These are phyloP conservation scores for Castor canadensis DNA, from an alignment of 2,113 vertebrate genomes.

Conservation along the genomic window DNA sequence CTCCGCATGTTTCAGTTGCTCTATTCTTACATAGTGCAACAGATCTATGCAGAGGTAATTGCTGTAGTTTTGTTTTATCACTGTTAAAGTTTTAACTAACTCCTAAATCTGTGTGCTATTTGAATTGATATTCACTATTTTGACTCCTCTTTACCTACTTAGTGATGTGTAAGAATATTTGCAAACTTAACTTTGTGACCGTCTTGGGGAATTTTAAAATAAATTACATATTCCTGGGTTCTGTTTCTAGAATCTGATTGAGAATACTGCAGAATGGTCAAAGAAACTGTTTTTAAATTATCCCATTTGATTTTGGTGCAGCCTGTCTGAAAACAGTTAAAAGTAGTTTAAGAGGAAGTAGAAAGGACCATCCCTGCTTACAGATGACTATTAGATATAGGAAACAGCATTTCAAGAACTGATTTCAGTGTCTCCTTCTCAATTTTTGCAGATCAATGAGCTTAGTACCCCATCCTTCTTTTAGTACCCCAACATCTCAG, in stretches of 20 bases:
- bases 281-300: neutral
- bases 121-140: neutral
- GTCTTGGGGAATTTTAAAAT: neutral
- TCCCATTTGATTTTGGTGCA: neutral
- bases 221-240: neutral
- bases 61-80: neutral
- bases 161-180: neutral
- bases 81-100: neutral
- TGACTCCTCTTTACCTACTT: neutral
- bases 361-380: neutral
- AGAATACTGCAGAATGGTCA: neutral
- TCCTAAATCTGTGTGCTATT: neutral
- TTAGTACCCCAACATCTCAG: neutral
- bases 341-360: neutral
- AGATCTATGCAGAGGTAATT: neutral
- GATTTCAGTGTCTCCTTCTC: neutral
- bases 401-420: neutral
- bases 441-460: neutral
- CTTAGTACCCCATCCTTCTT: neutral
- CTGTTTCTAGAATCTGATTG: neutral
- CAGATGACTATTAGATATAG: neutral
- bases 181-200: neutral
- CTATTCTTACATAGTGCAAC: neutral
- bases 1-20: neutral
- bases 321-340: neutral